Evolutionary conservation across 1,140 invertebrate species (phyloP), one percentile per base, ranked within the genome.

Genomic region (Andricus grossulariae): DNA sequence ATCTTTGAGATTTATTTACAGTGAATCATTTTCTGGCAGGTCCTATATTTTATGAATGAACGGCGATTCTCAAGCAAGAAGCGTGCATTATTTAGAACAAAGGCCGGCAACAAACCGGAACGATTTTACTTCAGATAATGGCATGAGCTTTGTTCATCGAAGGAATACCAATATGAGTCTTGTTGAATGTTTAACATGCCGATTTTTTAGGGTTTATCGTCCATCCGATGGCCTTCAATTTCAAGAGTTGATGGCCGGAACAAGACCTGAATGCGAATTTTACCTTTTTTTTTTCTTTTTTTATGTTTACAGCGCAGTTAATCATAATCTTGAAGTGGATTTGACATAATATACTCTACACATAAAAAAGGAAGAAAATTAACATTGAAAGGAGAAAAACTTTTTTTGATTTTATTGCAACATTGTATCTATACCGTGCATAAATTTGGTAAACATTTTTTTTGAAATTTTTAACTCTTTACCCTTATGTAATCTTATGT

Each of bases 1-100:
- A 75, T 79, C 21, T 73, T 73, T 54, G 71, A 73, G 45, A 50
- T 71, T 71, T 72, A 12, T 66, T 66, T 39, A 19, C 51, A 52
- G 66, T 57, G 57, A 18, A 54, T 18, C 2, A 54, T 8, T 54
- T 54, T 54, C 52, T 19, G n/a, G 52, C 3, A 54, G 52, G 11
- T 19, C 4, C 13, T 32, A 25, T 32, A 32, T 60, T 25, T 21
- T 11, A n/a, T 13, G 18, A 15, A 21, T 25, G 21, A 32, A 32
- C 16, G 15, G 32, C 6, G 16, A 60, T 60, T 60, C 21, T 60
- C 21, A 15, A 25, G 13, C 19, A 16, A 32, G 21, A 32, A 32
- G 21, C 13, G 21, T 60, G 57, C 25, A 60, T 60, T 60, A 32
- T 60, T 60, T 57, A 57, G 55, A 60, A 60, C 21, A 32, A 60